A percentile compares a stretch with the other conserved stretches of the same genome.
These are phyloP conservation scores for Scaptomyza flava DNA, from an alignment of 2,888 invertebrate species.

Conservation along the genomic window DNA sequence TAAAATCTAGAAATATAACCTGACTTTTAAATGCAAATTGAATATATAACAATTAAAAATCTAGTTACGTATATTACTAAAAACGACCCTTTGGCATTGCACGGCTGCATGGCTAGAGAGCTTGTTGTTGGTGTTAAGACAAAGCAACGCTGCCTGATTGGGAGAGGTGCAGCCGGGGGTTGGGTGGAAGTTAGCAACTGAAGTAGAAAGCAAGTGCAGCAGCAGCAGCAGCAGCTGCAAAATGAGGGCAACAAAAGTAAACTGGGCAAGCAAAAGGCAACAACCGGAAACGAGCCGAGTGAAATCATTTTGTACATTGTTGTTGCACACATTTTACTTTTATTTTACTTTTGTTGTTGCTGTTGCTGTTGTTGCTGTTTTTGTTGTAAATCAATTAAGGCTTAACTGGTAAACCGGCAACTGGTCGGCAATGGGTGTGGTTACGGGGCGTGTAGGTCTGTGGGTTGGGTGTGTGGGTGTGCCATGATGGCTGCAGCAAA, in stretches of 20 bases:
- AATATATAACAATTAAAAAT: neutral
- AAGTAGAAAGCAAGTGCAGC: slow-evolving; percentile 23
- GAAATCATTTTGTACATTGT: slow-evolving; percentile 50
- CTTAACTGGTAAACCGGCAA: slow-evolving; percentile 37
- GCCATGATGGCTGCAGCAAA: slow-evolving; percentile 19
- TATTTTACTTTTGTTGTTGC: slow-evolving; percentile 13
- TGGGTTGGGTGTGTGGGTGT: neutral
- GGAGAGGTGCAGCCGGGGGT: too few species aligned
- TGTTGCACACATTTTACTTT: slow-evolving; percentile 23
- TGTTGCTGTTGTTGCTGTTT: slow-evolving; percentile 20
- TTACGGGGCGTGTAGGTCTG: neutral
- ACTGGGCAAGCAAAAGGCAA: slow-evolving; percentile 34
- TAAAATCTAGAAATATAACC: too few species aligned
- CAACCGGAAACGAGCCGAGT: slow-evolving; percentile 44
- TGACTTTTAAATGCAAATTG: neutral
- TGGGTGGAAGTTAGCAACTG: neutral
- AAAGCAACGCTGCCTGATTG: too few species aligned
- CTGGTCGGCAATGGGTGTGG: slow-evolving; percentile 20
- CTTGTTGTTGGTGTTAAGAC: too few species aligned
- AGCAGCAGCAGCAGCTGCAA: slow-evolving; percentile 16
- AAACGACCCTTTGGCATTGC: too few species aligned
- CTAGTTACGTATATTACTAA: neutral
- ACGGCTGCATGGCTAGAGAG: too few species aligned
- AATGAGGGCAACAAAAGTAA: slow-evolving; percentile 31
- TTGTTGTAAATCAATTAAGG: slow-evolving; percentile 60